Evolutionary conservation across 1,140 invertebrate species (phyloP), one percentile per base, ranked within the genome.

Genomic region (Octopus bimaculoides): DNA sequence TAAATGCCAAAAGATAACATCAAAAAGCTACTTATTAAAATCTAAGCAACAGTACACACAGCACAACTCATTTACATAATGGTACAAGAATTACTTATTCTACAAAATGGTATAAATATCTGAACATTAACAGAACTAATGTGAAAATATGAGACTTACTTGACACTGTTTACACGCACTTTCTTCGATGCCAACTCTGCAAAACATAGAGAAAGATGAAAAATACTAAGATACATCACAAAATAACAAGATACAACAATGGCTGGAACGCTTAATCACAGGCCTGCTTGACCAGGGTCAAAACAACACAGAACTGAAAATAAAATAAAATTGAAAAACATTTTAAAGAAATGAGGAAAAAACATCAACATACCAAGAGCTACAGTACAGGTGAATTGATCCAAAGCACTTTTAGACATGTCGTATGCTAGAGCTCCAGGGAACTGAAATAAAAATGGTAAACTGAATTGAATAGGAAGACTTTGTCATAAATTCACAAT

Each of bases 341-440:
- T 41, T 41, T 41, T 1, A 26, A 14, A 77, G 20, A 9, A 52
- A 80, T 41, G 41, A 54, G 14, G 54, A 54, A 54, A 20, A 76
- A 53, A 78, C n/a, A 54, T 41, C 4, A 52, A 77, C 82, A 82
- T 84, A 96, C 91, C 91, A 75, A 93, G 85, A 52, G 93, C 93
- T 20, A 92, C 89, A 86, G 95, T 96, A 83, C 94, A 92, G 0
- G 96, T 98, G 73, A 98, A 93, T 86, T 98, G 96, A 90, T 98
- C 96, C 0, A 98, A 89, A 4, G 96, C 94, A 61, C 95, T 92
- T 91, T 98, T 98, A 17, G 95, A 96, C 86, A 97, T 93, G 84
- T 94, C 94, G 86, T 98, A 98, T 0, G 95, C 93, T 54, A 92
- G 80, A 20, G 92, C 90, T 77, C 89, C 89, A 10, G 91, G 87